Base-by-base conservation (phyloP, 2,888 invertebrate genomes). In the Amphimallon solstitiale region DNA sequence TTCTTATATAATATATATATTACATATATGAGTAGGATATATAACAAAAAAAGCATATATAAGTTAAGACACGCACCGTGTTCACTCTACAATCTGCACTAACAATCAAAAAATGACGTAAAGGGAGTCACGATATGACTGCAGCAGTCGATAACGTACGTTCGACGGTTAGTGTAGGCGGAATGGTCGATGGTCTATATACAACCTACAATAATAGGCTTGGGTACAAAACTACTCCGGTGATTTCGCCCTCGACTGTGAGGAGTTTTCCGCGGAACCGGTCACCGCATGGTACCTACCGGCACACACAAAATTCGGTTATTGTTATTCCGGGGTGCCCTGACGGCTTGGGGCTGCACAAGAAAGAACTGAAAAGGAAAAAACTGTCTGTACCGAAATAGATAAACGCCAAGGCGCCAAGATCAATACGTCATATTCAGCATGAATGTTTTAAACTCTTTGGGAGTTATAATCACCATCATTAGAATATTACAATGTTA, bases 31-130 rank as follows among this genome's bases (percentile, higher is more conserved):
- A 2, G 5, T 23, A 23, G 9, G 29, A n/a, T n/a, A n/a, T 29
- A 29, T 29, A 29, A 29, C 29, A 29, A 29, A 35, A 40, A 43
- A 59, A 59, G 29, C 43, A 40, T 45, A 45, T 23, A 56, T 15
- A 12, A 75, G 76, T 73, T 68, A 74, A 74, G 77, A 74, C 77
- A 78, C 75, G 76, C 76, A 75, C 77, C 73, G 73, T 68, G 72
- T 59, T 35, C 29, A 15, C 71, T 71, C 69, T 73, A 70, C 75
- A 78, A 79, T 78, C 78, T 78, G 74, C 72, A 73, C 72, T 68
- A 77, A 77, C 75, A 77, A 79, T 79, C 78, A 77, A 74, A 71
- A 73, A 70, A 68, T 79, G 77, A 79, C 78, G 78, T 78, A 78
- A 79, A 68, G 62, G n/a, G 60, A 73, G 79, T 79, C 79, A 79